phyloP scores from a whole-genome alignment of 1,140 invertebrate genomes.

The Musca vetustissima region DNA sequence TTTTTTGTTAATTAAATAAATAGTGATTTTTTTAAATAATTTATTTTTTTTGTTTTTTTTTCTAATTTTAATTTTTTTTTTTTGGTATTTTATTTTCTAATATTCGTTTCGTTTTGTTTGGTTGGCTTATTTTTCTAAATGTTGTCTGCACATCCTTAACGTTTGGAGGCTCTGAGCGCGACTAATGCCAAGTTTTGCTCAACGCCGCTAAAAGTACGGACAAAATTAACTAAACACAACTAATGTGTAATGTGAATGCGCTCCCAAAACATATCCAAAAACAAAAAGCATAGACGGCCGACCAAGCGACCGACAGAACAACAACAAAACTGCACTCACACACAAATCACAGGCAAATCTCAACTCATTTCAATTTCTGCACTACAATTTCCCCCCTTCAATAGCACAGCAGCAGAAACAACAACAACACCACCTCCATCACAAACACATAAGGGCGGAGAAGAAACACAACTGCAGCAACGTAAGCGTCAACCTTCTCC shows the following conservation, averaged over 20 bases:
- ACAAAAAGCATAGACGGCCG: background rate
- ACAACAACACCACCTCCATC: too few species aligned
- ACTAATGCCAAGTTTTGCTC: constrained; percentile 44
- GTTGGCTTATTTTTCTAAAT: constrained; percentile 5
- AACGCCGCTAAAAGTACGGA: constrained; percentile 45
- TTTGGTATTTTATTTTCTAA: constrained; percentile 12
- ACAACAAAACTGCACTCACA: background rate
- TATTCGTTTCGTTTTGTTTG: background rate
- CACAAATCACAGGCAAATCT: background rate
- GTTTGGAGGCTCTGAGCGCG: constrained; percentile 48
- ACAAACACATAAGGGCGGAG: too few species aligned
- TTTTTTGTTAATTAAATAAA: background rate
- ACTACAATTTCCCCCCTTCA: too few species aligned
- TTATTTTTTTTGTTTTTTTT: constrained; percentile 6
- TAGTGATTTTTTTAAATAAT: background rate
- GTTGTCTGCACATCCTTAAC: constrained; percentile 25
- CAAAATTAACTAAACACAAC: constrained; percentile 29
- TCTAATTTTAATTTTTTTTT: background rate
- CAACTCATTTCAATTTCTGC: too few species aligned
- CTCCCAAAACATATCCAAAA: background rate
- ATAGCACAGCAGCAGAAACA: too few species aligned
- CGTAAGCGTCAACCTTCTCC: background rate
- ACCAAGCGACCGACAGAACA: too few species aligned
- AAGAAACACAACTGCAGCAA: background rate
- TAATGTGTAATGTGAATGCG: background rate